A percentile compares a stretch with the other conserved stretches of the same genome.
These are phyloP conservation scores for Alosa alosa DNA, from an alignment of 2,113 vertebrate species.

Conservation along the genomic window DNA sequence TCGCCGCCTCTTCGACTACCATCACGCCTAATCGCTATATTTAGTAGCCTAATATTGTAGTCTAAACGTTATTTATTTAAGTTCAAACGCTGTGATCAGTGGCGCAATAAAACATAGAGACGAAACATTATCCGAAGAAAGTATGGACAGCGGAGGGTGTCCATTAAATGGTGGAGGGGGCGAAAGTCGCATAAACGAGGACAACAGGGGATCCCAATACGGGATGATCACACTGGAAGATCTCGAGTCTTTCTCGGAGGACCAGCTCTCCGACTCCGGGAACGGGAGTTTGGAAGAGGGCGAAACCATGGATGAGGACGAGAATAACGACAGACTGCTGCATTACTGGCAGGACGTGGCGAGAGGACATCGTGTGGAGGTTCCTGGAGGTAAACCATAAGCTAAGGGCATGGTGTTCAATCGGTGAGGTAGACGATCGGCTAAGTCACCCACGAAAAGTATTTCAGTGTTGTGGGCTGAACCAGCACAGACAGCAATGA, in stretches of 20 bases:
- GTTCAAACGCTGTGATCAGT: background rate
- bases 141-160: slow-evolving; percentile 78
- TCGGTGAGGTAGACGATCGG: background rate
- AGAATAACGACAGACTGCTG: slow-evolving; percentile 71
- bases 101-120: background rate
- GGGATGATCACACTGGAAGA: slow-evolving; percentile 83
- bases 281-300: slow-evolving; percentile 69
- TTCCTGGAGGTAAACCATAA: slow-evolving; percentile 75
- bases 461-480: background rate
- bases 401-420: background rate
- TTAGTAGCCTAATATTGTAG: background rate
- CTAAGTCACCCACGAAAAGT: background rate
- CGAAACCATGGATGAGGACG: slow-evolving; percentile 68
- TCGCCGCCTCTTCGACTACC: background rate
- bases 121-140: background rate
- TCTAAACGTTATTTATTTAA: background rate
- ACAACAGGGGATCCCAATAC: slow-evolving; percentile 19
- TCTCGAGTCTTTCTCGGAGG: slow-evolving; percentile 77
- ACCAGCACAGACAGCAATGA: background rate
- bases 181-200: slow-evolving; percentile 32
- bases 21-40: background rate
- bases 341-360: slow-evolving; percentile 84
- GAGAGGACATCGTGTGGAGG: slow-evolving; percentile 83
- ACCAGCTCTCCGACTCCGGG: slow-evolving; percentile 71
- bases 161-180: slow-evolving; percentile 64